Evolutionary conservation across 2,113 vertebrate species (phyloP), one percentile per base, ranked within the genome.

Genomic region (Megaleporinus macrocephalus): DNA sequence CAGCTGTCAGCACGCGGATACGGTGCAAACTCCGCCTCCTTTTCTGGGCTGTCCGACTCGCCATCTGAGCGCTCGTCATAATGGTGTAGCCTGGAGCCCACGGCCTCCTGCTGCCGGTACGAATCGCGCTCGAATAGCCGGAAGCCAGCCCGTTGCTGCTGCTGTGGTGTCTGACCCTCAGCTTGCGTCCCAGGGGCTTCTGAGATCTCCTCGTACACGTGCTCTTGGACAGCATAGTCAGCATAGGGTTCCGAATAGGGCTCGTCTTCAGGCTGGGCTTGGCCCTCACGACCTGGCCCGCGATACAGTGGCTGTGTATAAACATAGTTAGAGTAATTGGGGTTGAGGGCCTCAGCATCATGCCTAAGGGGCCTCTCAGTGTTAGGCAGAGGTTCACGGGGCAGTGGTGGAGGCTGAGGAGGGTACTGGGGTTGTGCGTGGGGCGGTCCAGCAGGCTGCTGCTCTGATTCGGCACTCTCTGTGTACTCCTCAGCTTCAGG

Each of bases 21-120:
- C 0, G 96, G 97, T 0, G 97, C 97, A 66, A 99, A 98, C 85
- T 99, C 97, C 0, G 97, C 97, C 87, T 99, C 97, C 85, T 99
- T 98, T 84, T 99, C 97, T 0, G 97, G 97, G 84, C 96, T 99
- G 90, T 99, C 97, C 0, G 96, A 98, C 92, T 99, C 97, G 0
- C 97, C 97, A 0, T 99, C 97, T 0, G 97, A 99, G 20, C 96
- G 94, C 30, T 98, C 97, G 6, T 98, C 97, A 0, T 99, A 99
- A 89, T 99, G 97, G 82, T 97, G 97, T 74, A 99, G 94, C 24
- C 97, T 95, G 13, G 96, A 97, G 33, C 97, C 97, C 71, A 98
- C 95, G 0, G 96, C 96, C 84, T 97, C 96, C 84, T 97, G 96
- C 85, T 98, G 96, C 77, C 96, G 94, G 86, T 95, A 97, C 24